Percentiles rank a stretch among this genome's conserved stretches.
These are phyloP conservation scores for Hydrochoerus hydrochaeris DNA, from an alignment of 2,113 vertebrate species.

Conservation along the genomic window DNA sequence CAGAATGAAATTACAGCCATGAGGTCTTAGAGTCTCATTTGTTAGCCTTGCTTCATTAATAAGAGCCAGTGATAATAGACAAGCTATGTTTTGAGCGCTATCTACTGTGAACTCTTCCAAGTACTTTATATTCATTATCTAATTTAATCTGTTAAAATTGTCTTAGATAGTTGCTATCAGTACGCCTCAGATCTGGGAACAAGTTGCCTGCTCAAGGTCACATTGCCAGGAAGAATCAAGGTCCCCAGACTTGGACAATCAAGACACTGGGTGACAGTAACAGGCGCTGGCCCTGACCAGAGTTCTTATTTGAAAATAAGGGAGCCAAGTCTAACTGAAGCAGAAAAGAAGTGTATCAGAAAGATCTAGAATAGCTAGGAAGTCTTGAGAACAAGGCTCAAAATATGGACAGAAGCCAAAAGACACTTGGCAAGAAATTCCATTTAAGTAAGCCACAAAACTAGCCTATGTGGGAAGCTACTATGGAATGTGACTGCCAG, in stretches of 20 bases:
- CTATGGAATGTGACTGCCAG: background rate
- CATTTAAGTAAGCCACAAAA: constrained; percentile 22
- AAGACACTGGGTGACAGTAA: background rate
- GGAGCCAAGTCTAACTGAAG: constrained; percentile 26
- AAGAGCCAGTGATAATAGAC: background rate
- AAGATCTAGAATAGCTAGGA: background rate
- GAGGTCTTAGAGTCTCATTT: background rate
- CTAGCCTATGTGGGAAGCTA: background rate
- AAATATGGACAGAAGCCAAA: constrained; percentile 1
- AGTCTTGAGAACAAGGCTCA: constrained; percentile 35
- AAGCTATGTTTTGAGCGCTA: background rate
- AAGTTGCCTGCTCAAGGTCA: background rate
- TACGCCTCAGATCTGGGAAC: background rate
- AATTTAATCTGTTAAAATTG: background rate
- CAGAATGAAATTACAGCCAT: background rate
- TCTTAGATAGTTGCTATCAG: background rate
- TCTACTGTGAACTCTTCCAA: background rate
- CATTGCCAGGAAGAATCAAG: background rate
- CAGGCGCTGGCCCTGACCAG: background rate
- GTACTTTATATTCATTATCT: constrained; percentile 29
- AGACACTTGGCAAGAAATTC: constrained; percentile 46
- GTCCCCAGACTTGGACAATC: background rate
- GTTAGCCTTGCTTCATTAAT: constrained; percentile 25
- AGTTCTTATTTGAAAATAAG: constrained; percentile 28
- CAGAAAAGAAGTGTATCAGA: background rate